phyloP scores from a whole-genome alignment of 2,888 invertebrate genomes.

The Chrysolina oricalcia region DNA sequence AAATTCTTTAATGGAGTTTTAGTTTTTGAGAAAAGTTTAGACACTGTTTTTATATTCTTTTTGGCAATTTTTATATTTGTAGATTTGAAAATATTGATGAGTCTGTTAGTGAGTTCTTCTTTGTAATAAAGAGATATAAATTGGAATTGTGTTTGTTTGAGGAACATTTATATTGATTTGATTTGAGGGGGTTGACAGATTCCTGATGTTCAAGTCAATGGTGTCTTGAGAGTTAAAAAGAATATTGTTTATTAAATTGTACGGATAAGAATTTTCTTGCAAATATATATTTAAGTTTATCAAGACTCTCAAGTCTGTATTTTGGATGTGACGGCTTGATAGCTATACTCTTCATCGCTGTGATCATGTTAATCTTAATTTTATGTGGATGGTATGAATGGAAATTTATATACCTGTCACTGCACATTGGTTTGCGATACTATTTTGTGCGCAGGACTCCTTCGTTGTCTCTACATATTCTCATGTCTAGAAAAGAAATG shows the following conservation, averaged over 20 bases:
- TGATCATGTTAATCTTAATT: conserved; percentile 11
- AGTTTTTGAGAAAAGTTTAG: too few species aligned
- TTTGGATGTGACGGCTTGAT: conserved; percentile 8
- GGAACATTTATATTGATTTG: neutral
- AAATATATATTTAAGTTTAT: neutral
- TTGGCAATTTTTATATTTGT: too few species aligned
- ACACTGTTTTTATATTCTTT: too few species aligned
- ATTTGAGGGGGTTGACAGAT: neutral
- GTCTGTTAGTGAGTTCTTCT: neutral
- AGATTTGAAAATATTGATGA: too few species aligned
- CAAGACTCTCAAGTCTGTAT: neutral
- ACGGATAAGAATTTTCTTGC: neutral
- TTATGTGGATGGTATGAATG: conserved; percentile 10
- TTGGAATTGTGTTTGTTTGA: conserved; percentile 5
- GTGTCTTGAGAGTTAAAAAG: neutral
- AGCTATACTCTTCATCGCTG: conserved; percentile 4
- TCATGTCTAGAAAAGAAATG: conserved; percentile 13
- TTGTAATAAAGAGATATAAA: neutral
- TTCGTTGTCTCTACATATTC: conserved; percentile 1
- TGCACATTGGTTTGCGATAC: conserved; percentile 11
- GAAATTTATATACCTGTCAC: conserved; percentile 9
- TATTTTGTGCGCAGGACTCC: conserved; percentile 7
- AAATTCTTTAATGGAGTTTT: too few species aligned
- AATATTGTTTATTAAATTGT: conserved; percentile 11
- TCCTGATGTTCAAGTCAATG: neutral